These are phyloP conservation scores for Peromyscus aztecus DNA, from an alignment of 2,797 vertebrate species.

Conservation along the genomic window DNA sequence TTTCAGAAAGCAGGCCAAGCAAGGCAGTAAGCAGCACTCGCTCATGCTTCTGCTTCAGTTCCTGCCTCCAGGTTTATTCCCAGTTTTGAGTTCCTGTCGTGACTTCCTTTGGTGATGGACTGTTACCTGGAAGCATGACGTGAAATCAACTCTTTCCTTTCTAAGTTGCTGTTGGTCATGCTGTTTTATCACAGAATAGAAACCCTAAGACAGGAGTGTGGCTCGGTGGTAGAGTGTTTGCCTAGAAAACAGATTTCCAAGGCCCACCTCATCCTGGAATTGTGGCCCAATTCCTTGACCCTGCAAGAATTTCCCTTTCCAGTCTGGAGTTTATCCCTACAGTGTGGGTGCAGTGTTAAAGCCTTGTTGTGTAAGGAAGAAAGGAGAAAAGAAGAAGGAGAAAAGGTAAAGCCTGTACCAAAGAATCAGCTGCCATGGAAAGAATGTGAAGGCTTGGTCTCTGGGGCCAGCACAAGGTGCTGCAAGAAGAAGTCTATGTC, in stretches of 20 bases:
- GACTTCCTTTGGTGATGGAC: background rate
- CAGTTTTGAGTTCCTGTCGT: background rate
- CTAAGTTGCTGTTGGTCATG: background rate
- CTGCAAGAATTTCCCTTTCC: background rate
- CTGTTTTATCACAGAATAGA: background rate
- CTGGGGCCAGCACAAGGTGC: constrained; percentile 33
- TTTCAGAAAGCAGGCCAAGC: background rate
- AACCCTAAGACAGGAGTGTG: background rate
- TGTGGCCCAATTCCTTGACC: background rate
- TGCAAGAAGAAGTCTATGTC: background rate
- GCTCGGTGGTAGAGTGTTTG: background rate
- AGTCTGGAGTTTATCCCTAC: background rate
- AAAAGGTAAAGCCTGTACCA: constrained; percentile 23
- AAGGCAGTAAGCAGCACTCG: background rate
- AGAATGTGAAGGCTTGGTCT: constrained; percentile 17
- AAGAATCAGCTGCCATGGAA: constrained; percentile 65
- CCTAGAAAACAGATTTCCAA: constrained; percentile 55
- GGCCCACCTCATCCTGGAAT: constrained; percentile 21
- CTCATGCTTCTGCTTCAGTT: background rate
- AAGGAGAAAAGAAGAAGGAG: background rate
- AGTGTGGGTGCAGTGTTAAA: constrained; percentile 2
- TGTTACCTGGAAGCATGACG: background rate
- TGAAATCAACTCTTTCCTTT: background rate
- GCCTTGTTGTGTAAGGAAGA: constrained; percentile 35
- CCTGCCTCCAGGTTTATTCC: background rate